A percentile compares a stretch with the other conserved stretches of the same genome.
These are phyloP conservation scores for Pteria penguin DNA, from an alignment of 2,888 invertebrate genomes.

Conservation along the genomic window DNA sequence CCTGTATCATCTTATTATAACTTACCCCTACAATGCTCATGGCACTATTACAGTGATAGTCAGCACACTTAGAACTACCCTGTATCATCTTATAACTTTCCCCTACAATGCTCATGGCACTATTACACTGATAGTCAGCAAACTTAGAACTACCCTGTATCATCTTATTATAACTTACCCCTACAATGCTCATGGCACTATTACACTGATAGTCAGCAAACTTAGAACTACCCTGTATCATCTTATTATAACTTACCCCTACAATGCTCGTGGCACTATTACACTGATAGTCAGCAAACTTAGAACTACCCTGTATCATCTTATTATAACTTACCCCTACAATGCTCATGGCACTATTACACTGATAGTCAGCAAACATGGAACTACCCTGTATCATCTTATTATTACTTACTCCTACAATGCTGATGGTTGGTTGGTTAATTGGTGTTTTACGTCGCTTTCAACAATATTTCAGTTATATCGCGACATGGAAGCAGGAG, in stretches of 20 bases:
- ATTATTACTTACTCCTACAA: too few species aligned
- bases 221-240: constrained; percentile 87
- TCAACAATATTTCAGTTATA: too few species aligned
- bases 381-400: constrained; percentile 87
- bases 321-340: constrained; percentile 84
- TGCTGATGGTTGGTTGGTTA: too few species aligned
- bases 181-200: constrained; percentile 93
- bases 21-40: constrained; percentile 89
- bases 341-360: constrained; percentile 95
- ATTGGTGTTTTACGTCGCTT: too few species aligned
- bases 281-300: constrained; percentile 98
- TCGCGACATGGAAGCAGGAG: too few species aligned
- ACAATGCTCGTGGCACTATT: constrained; percentile 95
- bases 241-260: constrained; percentile 82
- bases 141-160: constrained; percentile 89
- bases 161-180: constrained; percentile 84
- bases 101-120: constrained; percentile 92
- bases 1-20: constrained; percentile 86
- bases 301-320: constrained; percentile 87
- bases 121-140: constrained; percentile 99
- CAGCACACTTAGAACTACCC: constrained; percentile 91
- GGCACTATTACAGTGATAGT: constrained; percentile 98
- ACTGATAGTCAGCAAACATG: constrained; percentile 98
- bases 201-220: constrained; percentile 99
- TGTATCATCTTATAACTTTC: constrained; percentile 85